Evolutionary conservation across 2,797 vertebrate genomes (phyloP), one percentile per base, ranked within the genome.

Genomic region (Rhabdophis nuchalis): DNA sequence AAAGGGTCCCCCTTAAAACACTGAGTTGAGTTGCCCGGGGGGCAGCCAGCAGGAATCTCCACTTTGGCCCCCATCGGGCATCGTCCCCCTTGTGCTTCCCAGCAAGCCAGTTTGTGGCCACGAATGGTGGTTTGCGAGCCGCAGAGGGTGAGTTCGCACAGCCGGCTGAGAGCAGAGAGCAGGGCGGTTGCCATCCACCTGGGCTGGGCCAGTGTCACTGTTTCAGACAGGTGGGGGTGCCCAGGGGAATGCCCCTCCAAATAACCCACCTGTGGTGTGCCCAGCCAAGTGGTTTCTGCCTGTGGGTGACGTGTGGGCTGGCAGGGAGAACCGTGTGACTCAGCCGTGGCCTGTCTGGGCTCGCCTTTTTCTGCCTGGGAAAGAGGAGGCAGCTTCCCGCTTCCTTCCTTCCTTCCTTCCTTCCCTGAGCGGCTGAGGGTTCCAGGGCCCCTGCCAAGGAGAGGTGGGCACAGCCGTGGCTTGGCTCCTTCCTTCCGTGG

Each of bases 161-260:
- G n/a, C 27, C 1, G 16, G 27, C 29, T 14, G 53, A 29, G 18
- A 53, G 29, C 61, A 14, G 14, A 68, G 60, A n/a, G 61, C 16
- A 72, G 16, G 53, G 52, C 6, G 2, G 53, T 23, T 20, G 53
- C 14, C 32, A 3, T 36, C 2, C n/a, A 36, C 6, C 64, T 32
- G n/a, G 1, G 9, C 8, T 6, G 20, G 27, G 2, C 72, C 36
- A 3, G 13, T 2, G 12, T 27, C 1, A 3, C 50, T 20, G 0
- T 8, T 7, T 32, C 50, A n/a, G 27, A 8, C 88, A 53, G 87
- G 87, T 36, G 86, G 18, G 18, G 54, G 64, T 36, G 16, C 14
- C 16, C 1, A 41, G 68, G 16, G 16, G 32, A 77, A 20, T 20
- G 32, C 32, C 68, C 32, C 32, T 0, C 23, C 58, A n/a, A n/a